These are phyloP conservation scores for Caenorhabditis macrosperma DNA, from an alignment of 2,888 invertebrate species.

Conservation along the genomic window DNA sequence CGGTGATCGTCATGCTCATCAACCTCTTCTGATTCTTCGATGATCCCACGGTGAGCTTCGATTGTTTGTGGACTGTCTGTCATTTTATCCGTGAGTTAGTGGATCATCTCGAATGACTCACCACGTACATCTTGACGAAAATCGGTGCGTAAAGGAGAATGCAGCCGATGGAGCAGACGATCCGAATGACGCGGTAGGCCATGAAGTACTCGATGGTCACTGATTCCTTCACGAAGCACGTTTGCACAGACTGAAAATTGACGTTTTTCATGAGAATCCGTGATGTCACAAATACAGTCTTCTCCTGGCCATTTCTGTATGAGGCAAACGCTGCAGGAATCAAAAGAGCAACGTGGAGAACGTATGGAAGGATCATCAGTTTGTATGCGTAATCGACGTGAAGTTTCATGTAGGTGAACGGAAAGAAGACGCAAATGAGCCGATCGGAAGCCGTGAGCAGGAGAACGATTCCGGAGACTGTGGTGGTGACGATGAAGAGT, in stretches of 20 bases:
- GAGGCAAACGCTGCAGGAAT: conserved; percentile 20
- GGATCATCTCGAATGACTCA: conserved; percentile 2
- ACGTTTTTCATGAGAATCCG: too few species aligned
- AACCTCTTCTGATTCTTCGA: conserved; percentile 2
- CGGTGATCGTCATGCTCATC: conserved; percentile 43
- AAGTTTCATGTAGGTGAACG: conserved; percentile 53
- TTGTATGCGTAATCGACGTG: conserved; percentile 32
- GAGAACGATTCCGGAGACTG: conserved; percentile 46
- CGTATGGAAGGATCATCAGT: conserved; percentile 31
- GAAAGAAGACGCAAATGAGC: conserved; percentile 59
- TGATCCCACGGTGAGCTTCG: not conserved
- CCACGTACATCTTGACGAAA: conserved; percentile 44
- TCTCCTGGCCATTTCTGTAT: not conserved
- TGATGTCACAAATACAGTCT: too few species aligned
- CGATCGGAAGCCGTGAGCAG: conserved; percentile 49
- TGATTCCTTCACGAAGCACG: conserved; percentile 40
- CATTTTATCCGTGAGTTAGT: not conserved
- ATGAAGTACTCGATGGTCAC: conserved; percentile 26
- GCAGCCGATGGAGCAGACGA: conserved; percentile 36
- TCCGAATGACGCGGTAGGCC: conserved; percentile 41
- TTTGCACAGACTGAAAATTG: conserved; percentile 32
- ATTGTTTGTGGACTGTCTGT: conserved; percentile 7
- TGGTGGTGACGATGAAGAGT: conserved; percentile 56
- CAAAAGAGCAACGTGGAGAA: conserved; percentile 32
- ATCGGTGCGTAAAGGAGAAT: conserved; percentile 55